Evolutionary conservation across 2,888 invertebrate species (phyloP).

Genomic region (Schizaphis graminum): DNA sequence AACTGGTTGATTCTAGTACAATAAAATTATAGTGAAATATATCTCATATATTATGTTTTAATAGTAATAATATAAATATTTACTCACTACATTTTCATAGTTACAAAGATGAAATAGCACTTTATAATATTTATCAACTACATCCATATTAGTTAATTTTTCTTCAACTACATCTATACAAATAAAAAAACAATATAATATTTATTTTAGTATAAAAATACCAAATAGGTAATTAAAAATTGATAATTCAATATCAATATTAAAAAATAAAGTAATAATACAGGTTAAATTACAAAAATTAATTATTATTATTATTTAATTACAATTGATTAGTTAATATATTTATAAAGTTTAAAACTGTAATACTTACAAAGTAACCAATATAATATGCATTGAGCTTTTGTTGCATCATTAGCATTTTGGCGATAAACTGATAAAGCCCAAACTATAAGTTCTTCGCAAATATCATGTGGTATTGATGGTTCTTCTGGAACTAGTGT

Average conservation of each 20-base stretch:
- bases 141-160: conserved; percentile 49
- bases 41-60: neutral
- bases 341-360: neutral
- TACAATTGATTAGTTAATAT: neutral
- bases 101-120: conserved; percentile 40
- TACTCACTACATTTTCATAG: conserved; percentile 43
- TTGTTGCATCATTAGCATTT: conserved; percentile 24
- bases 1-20: conserved; percentile 43
- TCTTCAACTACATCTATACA: conserved; percentile 56
- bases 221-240: neutral
- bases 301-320: neutral
- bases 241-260: neutral
- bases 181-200: neutral
- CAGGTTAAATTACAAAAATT: too few relatives aligned
- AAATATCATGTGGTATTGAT: conserved; percentile 38
- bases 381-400: conserved; percentile 39
- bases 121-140: conserved; percentile 57
- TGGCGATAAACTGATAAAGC: conserved; percentile 30
- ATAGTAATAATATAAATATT: neutral
- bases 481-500: conserved; percentile 59
- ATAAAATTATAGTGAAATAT: neutral
- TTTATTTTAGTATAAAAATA: neutral
- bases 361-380: conserved; percentile 58
- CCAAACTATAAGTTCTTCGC: conserved; percentile 55
- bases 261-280: neutral